phyloP scores from a whole-genome alignment of 2,888 invertebrate species.

The Agrotis segetum region DNA sequence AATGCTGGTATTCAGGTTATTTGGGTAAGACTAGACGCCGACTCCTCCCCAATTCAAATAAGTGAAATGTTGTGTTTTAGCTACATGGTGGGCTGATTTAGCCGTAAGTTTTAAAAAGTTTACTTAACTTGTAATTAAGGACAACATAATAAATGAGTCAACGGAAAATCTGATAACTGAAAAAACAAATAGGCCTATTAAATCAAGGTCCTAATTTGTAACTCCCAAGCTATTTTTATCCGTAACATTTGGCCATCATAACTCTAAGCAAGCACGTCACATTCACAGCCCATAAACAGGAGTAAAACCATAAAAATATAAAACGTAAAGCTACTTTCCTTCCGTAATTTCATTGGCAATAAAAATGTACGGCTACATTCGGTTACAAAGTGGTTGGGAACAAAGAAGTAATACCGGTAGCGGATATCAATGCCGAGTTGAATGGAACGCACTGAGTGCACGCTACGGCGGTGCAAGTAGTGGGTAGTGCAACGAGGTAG shows the following conservation, averaged over 20 bases:
- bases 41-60: no score
- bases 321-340: constrained; percentile 52
- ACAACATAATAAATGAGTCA: no score
- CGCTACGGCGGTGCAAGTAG: constrained; percentile 28
- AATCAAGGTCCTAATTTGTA: constrained; percentile 5
- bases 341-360: constrained; percentile 61
- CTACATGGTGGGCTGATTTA: no score
- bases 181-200: not conserved
- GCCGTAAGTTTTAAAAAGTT: no score
- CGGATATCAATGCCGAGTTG: constrained; percentile 50
- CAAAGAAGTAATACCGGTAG: constrained; percentile 61
- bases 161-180: no score
- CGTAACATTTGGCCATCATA: constrained; percentile 5
- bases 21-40: no score
- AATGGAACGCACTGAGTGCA: constrained; percentile 49
- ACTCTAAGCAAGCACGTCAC: constrained; percentile 37
- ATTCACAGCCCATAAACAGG: constrained; percentile 55
- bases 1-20: no score
- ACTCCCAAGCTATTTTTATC: not conserved
- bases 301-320: constrained; percentile 56
- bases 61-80: no score
- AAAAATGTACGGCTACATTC: constrained; percentile 51
- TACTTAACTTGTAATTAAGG: no score
- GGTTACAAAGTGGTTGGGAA: constrained; percentile 51
- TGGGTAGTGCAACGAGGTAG: constrained; percentile 18